Conservation (phyloP, 2,113 vertebrate genomes). For the Pachycephala philippinensis region DNA sequence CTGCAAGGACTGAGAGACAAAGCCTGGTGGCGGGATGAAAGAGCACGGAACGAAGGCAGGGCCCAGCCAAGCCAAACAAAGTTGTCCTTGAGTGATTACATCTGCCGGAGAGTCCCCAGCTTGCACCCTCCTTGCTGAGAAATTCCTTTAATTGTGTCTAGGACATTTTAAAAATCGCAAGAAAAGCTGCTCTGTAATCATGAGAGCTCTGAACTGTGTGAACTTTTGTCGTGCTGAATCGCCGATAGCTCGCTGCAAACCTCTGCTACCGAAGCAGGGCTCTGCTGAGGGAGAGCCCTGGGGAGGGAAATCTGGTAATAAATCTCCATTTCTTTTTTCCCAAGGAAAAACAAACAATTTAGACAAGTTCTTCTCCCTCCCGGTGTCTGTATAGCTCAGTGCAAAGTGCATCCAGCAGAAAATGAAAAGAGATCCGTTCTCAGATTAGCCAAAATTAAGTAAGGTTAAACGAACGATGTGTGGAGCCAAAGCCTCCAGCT, state of each 20-base stretch:
- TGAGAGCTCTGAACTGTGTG: slow-evolving; percentile 10
- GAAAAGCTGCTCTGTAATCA: slow-evolving; percentile 9
- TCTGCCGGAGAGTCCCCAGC: slow-evolving; percentile 54
- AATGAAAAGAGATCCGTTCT: neutral
- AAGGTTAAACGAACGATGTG: neutral
- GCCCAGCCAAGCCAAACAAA: slow-evolving; percentile 61
- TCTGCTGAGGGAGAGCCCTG: neutral
- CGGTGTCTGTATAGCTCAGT: neutral
- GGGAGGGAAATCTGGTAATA: neutral
- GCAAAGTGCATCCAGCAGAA: neutral
- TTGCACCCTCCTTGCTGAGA: slow-evolving; percentile 33
- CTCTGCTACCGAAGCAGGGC: neutral
- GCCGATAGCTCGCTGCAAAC: neutral
- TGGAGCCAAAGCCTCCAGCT: neutral
- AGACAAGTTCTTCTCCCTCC: neutral
- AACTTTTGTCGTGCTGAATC: slow-evolving; percentile 13
- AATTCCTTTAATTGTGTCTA: slow-evolving; percentile 37
- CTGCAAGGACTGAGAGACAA: neutral
- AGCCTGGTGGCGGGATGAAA: neutral
- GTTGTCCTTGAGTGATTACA: slow-evolving; percentile 58
- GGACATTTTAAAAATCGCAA: slow-evolving; percentile 31
- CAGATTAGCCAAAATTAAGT: neutral
- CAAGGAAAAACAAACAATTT: neutral
- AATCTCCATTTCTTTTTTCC: neutral
- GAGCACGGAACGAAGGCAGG: neutral